These are phyloP conservation scores for Leptinotarsa texana DNA, from an alignment of 1,140 invertebrate genomes.

Conservation along the genomic window DNA sequence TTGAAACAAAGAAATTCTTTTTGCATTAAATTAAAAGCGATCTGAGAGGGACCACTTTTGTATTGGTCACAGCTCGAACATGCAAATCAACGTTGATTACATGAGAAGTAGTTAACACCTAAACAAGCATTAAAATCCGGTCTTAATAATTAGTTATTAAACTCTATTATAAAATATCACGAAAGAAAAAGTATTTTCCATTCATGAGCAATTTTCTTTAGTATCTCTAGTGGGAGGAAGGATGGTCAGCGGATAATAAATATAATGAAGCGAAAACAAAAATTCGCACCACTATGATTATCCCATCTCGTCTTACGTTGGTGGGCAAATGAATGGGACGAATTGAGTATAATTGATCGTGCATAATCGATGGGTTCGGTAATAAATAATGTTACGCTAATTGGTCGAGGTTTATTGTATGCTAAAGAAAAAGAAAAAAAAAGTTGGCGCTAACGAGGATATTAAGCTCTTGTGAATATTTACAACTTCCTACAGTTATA, in stretches of 20 bases:
- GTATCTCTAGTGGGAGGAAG: background rate
- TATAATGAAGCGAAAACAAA: background rate
- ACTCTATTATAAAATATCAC: background rate
- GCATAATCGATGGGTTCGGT: slow-evolving; percentile 4
- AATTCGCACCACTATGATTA: slow-evolving; percentile 3
- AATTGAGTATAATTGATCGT: slow-evolving; percentile 6
- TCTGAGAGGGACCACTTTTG: too few relatives aligned
- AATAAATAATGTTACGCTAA: slow-evolving; percentile 3
- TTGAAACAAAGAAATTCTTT: too few relatives aligned
- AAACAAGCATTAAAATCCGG: background rate
- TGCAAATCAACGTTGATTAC: too few relatives aligned
- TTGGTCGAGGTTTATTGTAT: background rate
- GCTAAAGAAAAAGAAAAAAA: background rate
- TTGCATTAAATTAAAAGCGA: too few relatives aligned
- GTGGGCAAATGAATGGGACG: slow-evolving; percentile 5
- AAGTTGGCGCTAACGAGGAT: background rate
- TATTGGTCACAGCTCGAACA: too few relatives aligned
- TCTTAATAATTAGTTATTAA: background rate
- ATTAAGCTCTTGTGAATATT: background rate
- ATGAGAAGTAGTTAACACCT: too few relatives aligned
- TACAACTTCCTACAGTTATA: slow-evolving; percentile 1
- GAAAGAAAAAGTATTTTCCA: background rate
- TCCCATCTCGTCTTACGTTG: slow-evolving; percentile 5
- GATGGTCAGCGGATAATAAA: background rate
- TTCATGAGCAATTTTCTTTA: background rate